A percentile compares a stretch with the other conserved stretches of the same genome.
phyloP scores from a whole-genome alignment of 2,888 invertebrate species.

The Catocala sponsa region DNA sequence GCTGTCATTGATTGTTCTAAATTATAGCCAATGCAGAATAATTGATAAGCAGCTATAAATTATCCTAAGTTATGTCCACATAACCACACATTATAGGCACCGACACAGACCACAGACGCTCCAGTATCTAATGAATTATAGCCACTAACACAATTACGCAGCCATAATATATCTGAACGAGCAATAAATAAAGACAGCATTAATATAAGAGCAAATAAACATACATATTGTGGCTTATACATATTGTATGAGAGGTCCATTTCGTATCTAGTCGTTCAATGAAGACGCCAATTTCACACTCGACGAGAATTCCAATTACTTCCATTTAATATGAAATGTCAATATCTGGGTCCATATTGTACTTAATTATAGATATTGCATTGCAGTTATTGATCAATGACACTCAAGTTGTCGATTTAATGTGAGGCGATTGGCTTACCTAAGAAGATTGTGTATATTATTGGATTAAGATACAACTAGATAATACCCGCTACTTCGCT shows the following conservation, averaged over 20 bases:
- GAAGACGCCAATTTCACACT: constrained; percentile 73
- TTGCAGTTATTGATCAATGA: constrained; percentile 42
- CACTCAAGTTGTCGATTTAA: constrained; percentile 25
- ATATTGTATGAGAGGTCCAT: constrained; percentile 64
- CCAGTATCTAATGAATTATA: constrained; percentile 21
- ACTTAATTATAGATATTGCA: constrained; percentile 30
- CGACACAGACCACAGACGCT: constrained; percentile 8
- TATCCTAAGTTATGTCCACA: constrained; percentile 4
- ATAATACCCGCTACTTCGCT: no score
- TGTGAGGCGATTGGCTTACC: constrained; percentile 25
- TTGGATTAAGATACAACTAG: no score
- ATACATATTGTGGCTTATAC: constrained; percentile 51
- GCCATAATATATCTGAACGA: constrained; percentile 41
- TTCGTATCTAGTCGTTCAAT: constrained; percentile 54
- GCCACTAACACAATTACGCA: constrained; percentile 37
- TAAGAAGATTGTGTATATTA: neutral
- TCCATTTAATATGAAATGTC: constrained; percentile 65
- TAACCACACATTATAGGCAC: constrained; percentile 5
- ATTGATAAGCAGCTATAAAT: neutral
- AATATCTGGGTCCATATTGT: constrained; percentile 41
- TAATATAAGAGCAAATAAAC: constrained; percentile 49
- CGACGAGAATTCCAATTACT: constrained; percentile 72
- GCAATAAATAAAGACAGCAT: constrained; percentile 50
- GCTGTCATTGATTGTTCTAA: neutral
- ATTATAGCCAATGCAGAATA: neutral